Evolutionary conservation across 2,113 vertebrate species (phyloP), one percentile per base, ranked within the genome.

Genomic region (Nestor notabilis): DNA sequence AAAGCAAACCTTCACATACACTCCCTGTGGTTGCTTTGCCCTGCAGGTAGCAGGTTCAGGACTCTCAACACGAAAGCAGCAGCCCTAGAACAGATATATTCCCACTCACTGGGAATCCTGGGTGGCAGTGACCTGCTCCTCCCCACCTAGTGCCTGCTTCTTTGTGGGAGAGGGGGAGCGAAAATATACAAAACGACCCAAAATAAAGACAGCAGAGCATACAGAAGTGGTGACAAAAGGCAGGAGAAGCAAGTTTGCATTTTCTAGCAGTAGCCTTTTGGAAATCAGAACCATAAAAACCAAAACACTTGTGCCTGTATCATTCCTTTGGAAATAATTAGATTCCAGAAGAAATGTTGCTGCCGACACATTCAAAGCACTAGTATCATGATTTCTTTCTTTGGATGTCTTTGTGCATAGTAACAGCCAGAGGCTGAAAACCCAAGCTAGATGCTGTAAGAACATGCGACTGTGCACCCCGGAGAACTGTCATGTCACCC

Each of bases 81-180:
- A 61, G 37, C 9, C 25, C 64, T 71, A 83, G 41, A 10, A 74
- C 43, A n/a, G n/a, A 41, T 1, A 0, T 7, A 65, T 16, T 52
- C 41, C 47, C 20, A 3, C 18, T 13, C 60, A 13, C 27, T 23
- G 39, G 31, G 25, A 76, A 64, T 11, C 13, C 37, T 28, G 52
- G 9, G 21, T 31, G 14, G 35, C 31, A 19, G 39, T 47, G 31
- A 58, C 53, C 47, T 43, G 31, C 21, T 49, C 61, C 70, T 76
- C n/a, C 79, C 31, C 20, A 47, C 12, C 5, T 70, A 46, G 5
- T 2, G 64, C 21, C 70, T 65, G 35, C 52, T 89, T 17, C 47
- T 72, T 41, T 10, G 3, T 1, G 10, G 19, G 20, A 2, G 0
- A 29, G 2, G 2, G 9, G 17, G 33, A 10, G 9, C 3, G 37